A percentile compares a stretch with the other conserved stretches of the same genome.
phyloP scores from a whole-genome alignment of 2,888 invertebrate genomes.

The Heteropelma amictum region DNA sequence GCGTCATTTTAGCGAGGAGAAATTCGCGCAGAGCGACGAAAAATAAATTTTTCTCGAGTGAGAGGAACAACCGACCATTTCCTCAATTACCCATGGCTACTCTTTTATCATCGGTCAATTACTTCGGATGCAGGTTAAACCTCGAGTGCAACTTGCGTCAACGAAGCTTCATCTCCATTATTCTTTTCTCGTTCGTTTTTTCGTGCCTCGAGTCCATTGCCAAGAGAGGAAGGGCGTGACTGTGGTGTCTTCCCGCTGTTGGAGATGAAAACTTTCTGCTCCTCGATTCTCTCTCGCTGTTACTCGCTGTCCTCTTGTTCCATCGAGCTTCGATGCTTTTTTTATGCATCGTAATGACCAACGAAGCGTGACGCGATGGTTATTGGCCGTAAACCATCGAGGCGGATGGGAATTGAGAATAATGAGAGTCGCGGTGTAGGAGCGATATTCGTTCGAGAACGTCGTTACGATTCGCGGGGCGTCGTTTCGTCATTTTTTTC shows the following conservation, averaged over 20 bases:
- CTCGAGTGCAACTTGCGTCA: neutral
- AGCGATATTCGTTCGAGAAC: neutral
- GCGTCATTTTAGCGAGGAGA: too few relatives aligned
- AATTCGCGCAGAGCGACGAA: too few relatives aligned
- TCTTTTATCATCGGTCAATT: neutral
- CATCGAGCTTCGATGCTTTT: neutral
- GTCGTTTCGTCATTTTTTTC: too few relatives aligned
- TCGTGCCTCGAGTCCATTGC: slow-evolving; percentile 8
- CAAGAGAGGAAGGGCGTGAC: slow-evolving; percentile 61
- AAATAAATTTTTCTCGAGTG: neutral
- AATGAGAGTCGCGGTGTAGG: neutral
- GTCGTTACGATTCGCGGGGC: too few relatives aligned
- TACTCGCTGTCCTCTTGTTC: neutral
- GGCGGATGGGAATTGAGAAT: neutral
- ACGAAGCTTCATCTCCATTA: neutral
- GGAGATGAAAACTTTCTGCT: slow-evolving; percentile 39
- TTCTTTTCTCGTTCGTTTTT: slow-evolving; percentile 6
- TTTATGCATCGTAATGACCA: neutral
- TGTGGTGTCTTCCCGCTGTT: slow-evolving; percentile 34
- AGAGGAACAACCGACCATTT: slow-evolving; percentile 5
- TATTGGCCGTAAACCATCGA: neutral
- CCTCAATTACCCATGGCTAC: slow-evolving; percentile 28
- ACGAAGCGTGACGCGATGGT: neutral
- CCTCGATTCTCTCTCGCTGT: slow-evolving; percentile 9
- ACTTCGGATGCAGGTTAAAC: neutral